phyloP scores from a whole-genome alignment of 2,797 vertebrate species.

The Crypturellus tataupa region DNA sequence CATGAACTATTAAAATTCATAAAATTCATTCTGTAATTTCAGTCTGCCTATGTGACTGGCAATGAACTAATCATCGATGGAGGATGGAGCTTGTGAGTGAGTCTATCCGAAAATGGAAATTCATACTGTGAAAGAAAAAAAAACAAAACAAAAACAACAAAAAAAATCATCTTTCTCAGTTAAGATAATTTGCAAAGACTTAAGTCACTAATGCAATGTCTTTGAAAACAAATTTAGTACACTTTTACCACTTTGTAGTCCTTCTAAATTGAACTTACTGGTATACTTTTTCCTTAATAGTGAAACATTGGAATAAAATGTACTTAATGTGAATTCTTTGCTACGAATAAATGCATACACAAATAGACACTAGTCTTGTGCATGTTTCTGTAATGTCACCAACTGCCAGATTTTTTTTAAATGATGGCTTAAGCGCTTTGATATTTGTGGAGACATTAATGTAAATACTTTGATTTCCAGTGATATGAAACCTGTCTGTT shows the following conservation, averaged over 20 bases:
- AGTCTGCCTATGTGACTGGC: slow-evolving; percentile 95
- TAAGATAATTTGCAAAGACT: neutral
- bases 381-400: neutral
- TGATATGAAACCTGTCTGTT: neutral
- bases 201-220: neutral
- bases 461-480: neutral
- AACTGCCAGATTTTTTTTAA: neutral
- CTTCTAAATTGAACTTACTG: neutral
- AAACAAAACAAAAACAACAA: neutral
- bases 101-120: neutral
- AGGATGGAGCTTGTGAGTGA: slow-evolving; percentile 91
- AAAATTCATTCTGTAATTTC: slow-evolving; percentile 48
- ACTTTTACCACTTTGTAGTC: neutral
- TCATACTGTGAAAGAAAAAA: neutral
- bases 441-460: neutral
- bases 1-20: neutral
- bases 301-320: neutral
- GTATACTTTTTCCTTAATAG: neutral
- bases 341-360: neutral
- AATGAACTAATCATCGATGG: slow-evolving; percentile 93
- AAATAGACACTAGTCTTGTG: neutral
- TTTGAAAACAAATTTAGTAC: neutral
- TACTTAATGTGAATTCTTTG: neutral
- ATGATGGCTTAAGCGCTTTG: neutral
- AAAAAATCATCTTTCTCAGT: neutral